phyloP scores from a whole-genome alignment of 1,140 invertebrate species.

The Drosophila truncata region DNA sequence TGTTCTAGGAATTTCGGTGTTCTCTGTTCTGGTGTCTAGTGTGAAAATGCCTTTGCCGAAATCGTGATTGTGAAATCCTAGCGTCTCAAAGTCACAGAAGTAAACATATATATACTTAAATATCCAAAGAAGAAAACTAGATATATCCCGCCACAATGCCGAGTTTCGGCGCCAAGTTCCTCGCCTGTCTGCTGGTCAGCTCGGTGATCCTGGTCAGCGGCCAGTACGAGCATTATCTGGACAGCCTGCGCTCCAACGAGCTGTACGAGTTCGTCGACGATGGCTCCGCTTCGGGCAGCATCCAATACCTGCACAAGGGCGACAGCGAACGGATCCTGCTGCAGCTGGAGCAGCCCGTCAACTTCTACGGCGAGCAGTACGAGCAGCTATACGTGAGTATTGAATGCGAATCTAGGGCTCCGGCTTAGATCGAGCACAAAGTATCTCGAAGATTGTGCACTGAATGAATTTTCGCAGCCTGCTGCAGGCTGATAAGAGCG shows the following conservation, averaged over 20 bases:
- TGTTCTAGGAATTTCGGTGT: slow-evolving; percentile 24
- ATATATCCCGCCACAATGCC: slow-evolving; percentile 50
- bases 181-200: slow-evolving; percentile 46
- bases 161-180: slow-evolving; percentile 52
- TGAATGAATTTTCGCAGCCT: slow-evolving; percentile 60
- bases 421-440: slow-evolving; percentile 12
- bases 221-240: slow-evolving; percentile 74
- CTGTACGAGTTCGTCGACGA: slow-evolving; percentile 66
- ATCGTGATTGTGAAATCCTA: slow-evolving; percentile 70
- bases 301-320: slow-evolving; percentile 77
- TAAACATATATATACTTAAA: slow-evolving; percentile 13
- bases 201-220: slow-evolving; percentile 38
- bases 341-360: slow-evolving; percentile 88
- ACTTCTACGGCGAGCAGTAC: slow-evolving; percentile 90
- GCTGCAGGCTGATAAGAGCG: slow-evolving; percentile 21
- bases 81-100: slow-evolving; percentile 30
- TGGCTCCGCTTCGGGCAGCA: slow-evolving; percentile 28
- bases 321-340: slow-evolving; percentile 83
- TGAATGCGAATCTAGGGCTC: slow-evolving; percentile 14
- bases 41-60: slow-evolving; percentile 68
- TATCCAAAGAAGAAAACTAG: slow-evolving; percentile 4
- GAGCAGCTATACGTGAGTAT: slow-evolving; percentile 91
- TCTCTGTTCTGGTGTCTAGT: slow-evolving; percentile 15
- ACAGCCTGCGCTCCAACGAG: slow-evolving; percentile 67
- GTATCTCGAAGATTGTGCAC: slow-evolving; percentile 36